Evolutionary conservation across 2,888 invertebrate species (phyloP).

Genomic region (Crepidodera aurea): DNA sequence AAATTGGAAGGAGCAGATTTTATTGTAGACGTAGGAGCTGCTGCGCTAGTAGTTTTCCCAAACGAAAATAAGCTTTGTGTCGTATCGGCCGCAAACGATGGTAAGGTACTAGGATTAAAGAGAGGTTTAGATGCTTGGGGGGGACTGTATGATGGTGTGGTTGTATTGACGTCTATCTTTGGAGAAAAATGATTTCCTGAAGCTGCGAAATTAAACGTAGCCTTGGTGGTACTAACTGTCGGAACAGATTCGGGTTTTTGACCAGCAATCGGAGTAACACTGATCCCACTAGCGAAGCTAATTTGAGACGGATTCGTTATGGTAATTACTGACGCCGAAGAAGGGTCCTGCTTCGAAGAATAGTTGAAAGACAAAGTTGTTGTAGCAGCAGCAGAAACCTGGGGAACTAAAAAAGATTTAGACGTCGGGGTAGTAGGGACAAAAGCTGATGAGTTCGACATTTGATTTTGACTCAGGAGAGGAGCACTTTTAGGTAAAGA

Average conservation of each 20-base stretch:
- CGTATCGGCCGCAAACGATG: background rate
- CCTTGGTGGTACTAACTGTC: background rate
- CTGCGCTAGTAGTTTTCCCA: conserved; percentile 13
- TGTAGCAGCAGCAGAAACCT: conserved; percentile 19
- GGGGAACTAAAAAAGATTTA: conserved; percentile 15
- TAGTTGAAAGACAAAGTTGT: conserved; percentile 1
- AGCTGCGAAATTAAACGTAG: conserved; percentile 4
- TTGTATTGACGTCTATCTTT: conserved; percentile 18
- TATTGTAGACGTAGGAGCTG: background rate
- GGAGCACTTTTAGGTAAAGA: conserved; percentile 20
- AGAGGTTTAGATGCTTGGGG: background rate
- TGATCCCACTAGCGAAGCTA: conserved; percentile 22
- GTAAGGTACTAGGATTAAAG: background rate
- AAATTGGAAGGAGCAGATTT: background rate
- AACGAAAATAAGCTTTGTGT: conserved; percentile 8
- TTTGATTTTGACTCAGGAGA: conserved; percentile 20
- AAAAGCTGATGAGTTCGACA: conserved; percentile 33
- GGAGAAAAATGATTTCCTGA: conserved; percentile 34
- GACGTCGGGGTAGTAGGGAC: conserved; percentile 34
- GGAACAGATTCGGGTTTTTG: conserved; percentile 5
- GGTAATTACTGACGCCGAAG: too few relatives aligned
- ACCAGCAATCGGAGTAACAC: conserved; percentile 15
- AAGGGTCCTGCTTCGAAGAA: conserved; percentile 6
- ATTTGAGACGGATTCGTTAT: conserved; percentile 21
- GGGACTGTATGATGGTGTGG: background rate